These are phyloP conservation scores for Xestobium rufovillosum DNA, from an alignment of 2,888 invertebrate species.

Conservation along the genomic window DNA sequence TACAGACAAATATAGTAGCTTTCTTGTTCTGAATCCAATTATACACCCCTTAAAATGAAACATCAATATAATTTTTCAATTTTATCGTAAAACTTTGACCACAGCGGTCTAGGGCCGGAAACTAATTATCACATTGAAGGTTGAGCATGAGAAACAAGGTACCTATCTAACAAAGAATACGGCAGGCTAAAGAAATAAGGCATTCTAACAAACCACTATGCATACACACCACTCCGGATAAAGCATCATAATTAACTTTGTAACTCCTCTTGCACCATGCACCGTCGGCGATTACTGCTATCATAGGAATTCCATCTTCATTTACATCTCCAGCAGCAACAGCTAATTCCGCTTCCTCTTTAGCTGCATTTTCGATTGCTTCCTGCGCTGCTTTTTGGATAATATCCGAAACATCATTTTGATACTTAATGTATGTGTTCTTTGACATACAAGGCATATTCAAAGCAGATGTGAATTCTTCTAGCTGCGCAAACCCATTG, in stretches of 20 bases:
- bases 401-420: constrained; percentile 9
- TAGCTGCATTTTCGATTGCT: constrained; percentile 17
- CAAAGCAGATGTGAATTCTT: constrained; percentile 5
- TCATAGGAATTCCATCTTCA: constrained; percentile 17
- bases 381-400: constrained; percentile 7
- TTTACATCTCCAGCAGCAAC: constrained; percentile 16
- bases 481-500: constrained; percentile 8
- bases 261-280: constrained; percentile 16
- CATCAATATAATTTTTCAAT: constrained; percentile 9
- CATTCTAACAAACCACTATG: too few relatives aligned
- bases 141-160: too few relatives aligned
- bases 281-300: constrained; percentile 11
- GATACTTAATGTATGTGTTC: constrained; percentile 6
- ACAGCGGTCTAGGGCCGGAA: too few relatives aligned
- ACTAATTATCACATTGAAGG: too few relatives aligned
- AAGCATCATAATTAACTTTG: too few relatives aligned
- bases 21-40: constrained; percentile 11
- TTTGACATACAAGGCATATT: constrained; percentile 9
- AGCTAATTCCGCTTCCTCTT: constrained; percentile 19
- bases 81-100: too few relatives aligned
- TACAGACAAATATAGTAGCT: constrained; percentile 12
- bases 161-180: too few relatives aligned
- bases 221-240: too few relatives aligned
- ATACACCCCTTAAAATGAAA: constrained; percentile 24
- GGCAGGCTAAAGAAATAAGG: too few relatives aligned